Percentiles rank a stretch among this genome's conserved stretches.
Conservation (phyloP, 2,888 invertebrate species). For the Drosophila kambysellisi region DNA sequence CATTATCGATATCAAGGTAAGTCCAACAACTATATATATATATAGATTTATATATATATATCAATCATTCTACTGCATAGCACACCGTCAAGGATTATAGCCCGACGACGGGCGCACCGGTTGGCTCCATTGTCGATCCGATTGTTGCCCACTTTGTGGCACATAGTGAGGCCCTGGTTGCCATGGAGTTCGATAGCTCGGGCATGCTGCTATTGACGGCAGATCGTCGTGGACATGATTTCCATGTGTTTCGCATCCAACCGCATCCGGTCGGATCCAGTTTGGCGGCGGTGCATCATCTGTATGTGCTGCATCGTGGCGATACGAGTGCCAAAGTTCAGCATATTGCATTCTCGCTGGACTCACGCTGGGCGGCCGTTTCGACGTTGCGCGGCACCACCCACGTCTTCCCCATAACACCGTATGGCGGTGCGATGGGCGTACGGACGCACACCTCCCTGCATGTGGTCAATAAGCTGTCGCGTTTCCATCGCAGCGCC, state of each 20-base stretch:
- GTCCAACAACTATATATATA: neutral
- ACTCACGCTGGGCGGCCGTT: conserved; percentile 98
- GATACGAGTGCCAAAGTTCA: conserved; percentile 98
- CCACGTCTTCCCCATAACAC: conserved; percentile 98
- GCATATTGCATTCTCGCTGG: conserved; percentile 95
- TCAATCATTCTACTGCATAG: conserved; percentile 50
- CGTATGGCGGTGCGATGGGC: conserved; percentile 96
- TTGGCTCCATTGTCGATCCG: conserved; percentile 86
- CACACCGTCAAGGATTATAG: conserved; percentile 84
- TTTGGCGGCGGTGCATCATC: conserved; percentile 95
- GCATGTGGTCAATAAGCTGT: conserved; percentile 96
- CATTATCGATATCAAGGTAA: conserved; percentile 92
- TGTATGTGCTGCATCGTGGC: conserved; percentile 97
- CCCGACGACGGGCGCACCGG: conserved; percentile 83
- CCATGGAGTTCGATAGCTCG: conserved; percentile 95
- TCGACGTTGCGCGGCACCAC: conserved; percentile 98
- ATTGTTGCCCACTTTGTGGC: conserved; percentile 95
- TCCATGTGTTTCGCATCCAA: conserved; percentile 97
- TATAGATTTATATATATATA: neutral
- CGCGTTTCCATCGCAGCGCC: conserved; percentile 98
- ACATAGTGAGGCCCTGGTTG: conserved; percentile 94
- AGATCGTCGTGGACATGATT: conserved; percentile 96
- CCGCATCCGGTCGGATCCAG: conserved; percentile 96
- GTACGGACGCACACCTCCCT: conserved; percentile 97
- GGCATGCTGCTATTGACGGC: conserved; percentile 96